phyloP scores from a whole-genome alignment of 2,888 invertebrate species.

The Neuroscelio doddi region DNA sequence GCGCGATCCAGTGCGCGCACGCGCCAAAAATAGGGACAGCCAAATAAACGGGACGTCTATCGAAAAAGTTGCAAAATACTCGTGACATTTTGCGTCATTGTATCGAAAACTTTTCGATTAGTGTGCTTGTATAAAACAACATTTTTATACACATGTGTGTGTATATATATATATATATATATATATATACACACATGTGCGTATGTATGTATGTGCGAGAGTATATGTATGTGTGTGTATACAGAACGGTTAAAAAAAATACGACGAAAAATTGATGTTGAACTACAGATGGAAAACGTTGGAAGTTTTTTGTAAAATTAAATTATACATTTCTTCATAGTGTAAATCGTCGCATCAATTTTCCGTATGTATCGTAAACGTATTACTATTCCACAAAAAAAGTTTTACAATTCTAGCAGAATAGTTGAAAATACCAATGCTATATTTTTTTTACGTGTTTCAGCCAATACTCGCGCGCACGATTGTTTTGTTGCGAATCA shows the following conservation, averaged over 20 bases:
- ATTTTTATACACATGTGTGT: slow-evolving; percentile 43
- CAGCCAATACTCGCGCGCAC: slow-evolving; percentile 24
- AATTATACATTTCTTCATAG: no score
- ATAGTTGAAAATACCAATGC: slow-evolving; percentile 31
- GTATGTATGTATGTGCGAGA: not conserved
- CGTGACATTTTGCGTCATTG: slow-evolving; percentile 38
- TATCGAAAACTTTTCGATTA: slow-evolving; percentile 37
- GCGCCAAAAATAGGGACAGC: slow-evolving; percentile 25
- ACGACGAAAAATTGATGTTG: not conserved
- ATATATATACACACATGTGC: not conserved
- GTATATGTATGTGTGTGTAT: not conserved
- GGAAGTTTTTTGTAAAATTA: slow-evolving; percentile 35
- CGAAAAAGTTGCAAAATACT: slow-evolving; percentile 24
- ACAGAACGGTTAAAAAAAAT: not conserved
- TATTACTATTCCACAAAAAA: slow-evolving; percentile 31
- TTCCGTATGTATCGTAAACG: slow-evolving; percentile 37
- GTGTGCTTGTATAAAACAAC: slow-evolving; percentile 45
- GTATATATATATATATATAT: slow-evolving; percentile 39
- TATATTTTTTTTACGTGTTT: slow-evolving; percentile 44
- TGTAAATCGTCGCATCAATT: slow-evolving; percentile 12
- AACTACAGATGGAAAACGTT: not conserved
- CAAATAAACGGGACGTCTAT: slow-evolving; percentile 14
- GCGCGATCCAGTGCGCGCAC: slow-evolving; percentile 27
- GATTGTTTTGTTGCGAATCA: slow-evolving; percentile 4
- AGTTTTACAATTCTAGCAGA: slow-evolving; percentile 25